Base-by-base conservation (phyloP, 2,888 invertebrate species). In the Tipula confusa region DNA sequence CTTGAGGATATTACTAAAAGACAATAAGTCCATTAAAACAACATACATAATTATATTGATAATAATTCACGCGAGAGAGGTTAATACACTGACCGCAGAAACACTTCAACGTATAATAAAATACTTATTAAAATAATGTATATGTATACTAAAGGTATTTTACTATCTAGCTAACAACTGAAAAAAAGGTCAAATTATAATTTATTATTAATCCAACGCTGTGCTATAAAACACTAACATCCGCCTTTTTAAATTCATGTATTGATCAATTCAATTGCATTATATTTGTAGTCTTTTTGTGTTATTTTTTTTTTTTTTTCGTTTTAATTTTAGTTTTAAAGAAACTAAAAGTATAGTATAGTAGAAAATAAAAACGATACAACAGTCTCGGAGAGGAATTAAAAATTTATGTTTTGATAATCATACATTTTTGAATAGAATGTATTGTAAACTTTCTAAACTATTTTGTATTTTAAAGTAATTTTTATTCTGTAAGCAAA, bases 181-280 rank as follows among this genome's bases (percentile, higher is more conserved):
- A 64, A 64, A n/a, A n/a, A n/a, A 64, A 64, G 64, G 64, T 64
- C 24, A 64, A 24, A 64, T 11, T 64, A 64, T 24, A 64, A 64
- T 24, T 64, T 64, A 64, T 24, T 64, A 64, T 9, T 24, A 64
- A 64, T 1, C 24, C 24, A 18, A 64, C 24, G 64, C 13, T 64
- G 18, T 64, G 24, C 24, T 24, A 64, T 64, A 64, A 64, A 64
- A 64, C 64, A 64, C 64, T 64, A 9, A 64, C 64, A 64, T 64
- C 64, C 64, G 64, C 64, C 64, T 64, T 64, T 64, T 64, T 9
- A 64, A 64, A 24, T 64, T 9, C 24, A 64, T 64, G 2, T 64
- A 64, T 64, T 64, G 24, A 64, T 64, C 64, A 64, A 64, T 64
- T 64, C 64, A 64, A 64, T 64, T 64, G 64, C 64, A 64, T 64